Conservation (phyloP, 2,113 vertebrate genomes). For the Cranoglanis bouderius region DNA sequence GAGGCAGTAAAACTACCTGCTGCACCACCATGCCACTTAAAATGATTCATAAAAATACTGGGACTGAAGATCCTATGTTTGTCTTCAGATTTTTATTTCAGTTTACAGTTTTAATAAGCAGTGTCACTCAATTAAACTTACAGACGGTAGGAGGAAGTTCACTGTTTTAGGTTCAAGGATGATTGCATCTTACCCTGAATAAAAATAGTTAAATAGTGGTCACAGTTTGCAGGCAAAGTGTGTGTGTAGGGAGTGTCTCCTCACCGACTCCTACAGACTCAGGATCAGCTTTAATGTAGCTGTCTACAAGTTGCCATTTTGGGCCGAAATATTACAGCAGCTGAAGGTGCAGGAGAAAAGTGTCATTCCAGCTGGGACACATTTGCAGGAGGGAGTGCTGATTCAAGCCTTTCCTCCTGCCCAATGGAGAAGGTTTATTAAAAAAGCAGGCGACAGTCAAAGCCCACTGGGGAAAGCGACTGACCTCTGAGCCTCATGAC, state of each 20-base stretch:
- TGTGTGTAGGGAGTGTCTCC: background rate
- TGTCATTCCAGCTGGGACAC: constrained; percentile 1
- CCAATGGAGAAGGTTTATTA: constrained; percentile 39
- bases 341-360: constrained; percentile 6
- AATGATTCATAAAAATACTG: background rate
- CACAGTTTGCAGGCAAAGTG: background rate
- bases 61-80: background rate
- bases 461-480: constrained; percentile 31
- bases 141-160: background rate
- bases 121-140: background rate
- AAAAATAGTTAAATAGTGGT: constrained; percentile 6
- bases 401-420: constrained; percentile 22
- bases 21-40: background rate
- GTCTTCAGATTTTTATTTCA: background rate
- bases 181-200: background rate
- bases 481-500: constrained; percentile 17
- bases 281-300: constrained; percentile 6
- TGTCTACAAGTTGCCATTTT: constrained; percentile 33
- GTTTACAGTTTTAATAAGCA: background rate
- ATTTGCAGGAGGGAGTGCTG: constrained; percentile 24
- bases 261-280: constrained; percentile 10
- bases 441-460: constrained; percentile 33
- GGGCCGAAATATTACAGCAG: constrained; percentile 16
- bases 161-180: constrained; percentile 1
- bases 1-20: background rate